Base-by-base conservation (phyloP, 2,888 invertebrate species). In the Lissonota sp. region DNA sequence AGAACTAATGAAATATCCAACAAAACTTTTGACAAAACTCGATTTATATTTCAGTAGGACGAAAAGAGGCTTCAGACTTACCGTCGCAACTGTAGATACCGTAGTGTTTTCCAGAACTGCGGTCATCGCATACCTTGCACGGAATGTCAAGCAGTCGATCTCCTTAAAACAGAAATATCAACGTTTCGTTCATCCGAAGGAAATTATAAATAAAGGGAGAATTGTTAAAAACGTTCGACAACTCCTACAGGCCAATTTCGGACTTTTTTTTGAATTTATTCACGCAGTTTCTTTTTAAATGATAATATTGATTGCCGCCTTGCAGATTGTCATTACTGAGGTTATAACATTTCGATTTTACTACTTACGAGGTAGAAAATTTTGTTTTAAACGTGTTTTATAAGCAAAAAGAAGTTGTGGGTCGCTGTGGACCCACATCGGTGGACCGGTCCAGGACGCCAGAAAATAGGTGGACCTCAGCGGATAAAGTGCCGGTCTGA, bases 1-100 rank as follows among this genome's bases (percentile, higher is more conserved):
- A 14, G 2, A 26, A 16, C 42, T 16, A n/a, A 46, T 6, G 62
- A 16, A 44, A 26, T 1, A 16, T n/a, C 26, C 3, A 0, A 12
- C 6, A 4, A 14, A 62, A 58, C 39, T 44, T 51, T 62, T 5
- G 16, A 12, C 14, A 40, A 49, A 74, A 51, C 14, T 63, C 7
- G 14, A 49, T 39, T 5, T 10, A 46, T 62, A 40, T 53, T 14
- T 62, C 6, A 37, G n/a, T 26, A 4, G 26, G 26, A 2, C 26
- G 3, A 0, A 12, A 71, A 71, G 40, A 63, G 4, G 60, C 14
- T 44, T 16, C 8, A 4, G 49, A 62, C 70, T 95, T 94, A 98
- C 99, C 99, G 94, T 99, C 99, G 92, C 99, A 99, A 91, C 99
- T 98, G 93, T 99, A 99, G 91, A 99, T 99, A 86, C 99, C 99